Base-by-base conservation (phyloP, 2,888 invertebrate genomes). In the Xanthia togata region DNA sequence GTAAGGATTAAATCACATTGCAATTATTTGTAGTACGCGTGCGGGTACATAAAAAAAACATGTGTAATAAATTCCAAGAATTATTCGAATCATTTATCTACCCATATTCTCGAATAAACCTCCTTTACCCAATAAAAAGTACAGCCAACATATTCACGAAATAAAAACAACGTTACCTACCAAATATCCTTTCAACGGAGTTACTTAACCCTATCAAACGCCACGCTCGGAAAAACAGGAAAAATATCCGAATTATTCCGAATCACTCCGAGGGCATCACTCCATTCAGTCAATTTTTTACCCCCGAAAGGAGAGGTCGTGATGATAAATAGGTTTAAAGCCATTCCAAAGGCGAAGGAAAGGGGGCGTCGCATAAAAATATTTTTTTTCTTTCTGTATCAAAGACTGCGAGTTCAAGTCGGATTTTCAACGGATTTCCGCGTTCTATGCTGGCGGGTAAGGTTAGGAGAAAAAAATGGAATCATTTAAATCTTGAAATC, bases 241-340 rank as follows among this genome's bases (percentile, higher is more conserved):
- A 85, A 82, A 87, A 79, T 80, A 73, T 67, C 71, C 47, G 60
- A 88, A 76, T 84, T 87, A 82, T 76, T 78, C 68, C 71, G 74
- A 88, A 76, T 84, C 82, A 82, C 71, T 76, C 76, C 67, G 67
- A 72, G 41, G 55, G 47, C 68, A 78, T 85, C 71, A 86, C 79
- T 76, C 76, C 72, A 67, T 76, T 80, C 79, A 83, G 85, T 83
- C 68, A 80, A 79, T 82, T 79, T 82, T 78, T 80, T 78, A 82
- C 76, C 57, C 70, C 77, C 69, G 59, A 88, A 88, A 73, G 78
- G 69, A 83, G 86, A 83, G 60, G 72, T 85, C 82, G 76, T 82
- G 84, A 89, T 91, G 91, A 91, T 91, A 92, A 91, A 92, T 92
- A 90, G 90, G 88, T 92, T 91, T 91, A 87, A 90, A 90, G 88